Conservation (phyloP, 1,140 invertebrate genomes). For the Euschistus heros region DNA sequence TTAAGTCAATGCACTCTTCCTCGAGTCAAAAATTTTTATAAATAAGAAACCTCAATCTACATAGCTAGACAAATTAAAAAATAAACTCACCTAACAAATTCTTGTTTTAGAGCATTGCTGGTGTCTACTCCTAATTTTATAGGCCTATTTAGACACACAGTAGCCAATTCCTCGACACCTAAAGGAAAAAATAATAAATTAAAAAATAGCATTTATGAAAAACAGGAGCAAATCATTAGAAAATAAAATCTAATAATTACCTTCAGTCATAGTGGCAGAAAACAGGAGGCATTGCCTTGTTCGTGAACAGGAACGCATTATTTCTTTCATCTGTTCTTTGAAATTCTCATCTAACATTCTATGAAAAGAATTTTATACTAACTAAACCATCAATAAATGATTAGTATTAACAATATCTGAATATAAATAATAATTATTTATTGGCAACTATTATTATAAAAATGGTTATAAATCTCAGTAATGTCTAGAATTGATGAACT, state of each 20-base stretch:
- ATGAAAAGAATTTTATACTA: constrained; percentile 29
- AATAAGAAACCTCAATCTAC: no score
- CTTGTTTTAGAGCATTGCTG: constrained; percentile 79
- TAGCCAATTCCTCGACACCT: constrained; percentile 83
- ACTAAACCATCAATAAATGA: not conserved
- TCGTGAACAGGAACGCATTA: constrained; percentile 77
- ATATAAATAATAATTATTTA: no score
- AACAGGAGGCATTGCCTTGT: constrained; percentile 97
- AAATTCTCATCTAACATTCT: constrained; percentile 98
- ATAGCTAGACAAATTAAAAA: constrained; percentile 2
- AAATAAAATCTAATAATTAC: not conserved
- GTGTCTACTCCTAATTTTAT: constrained; percentile 92
- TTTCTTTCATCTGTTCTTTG: constrained; percentile 96
- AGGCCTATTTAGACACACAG: constrained; percentile 82
- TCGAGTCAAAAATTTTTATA: no score
- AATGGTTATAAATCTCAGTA: no score
- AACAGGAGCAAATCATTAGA: no score
- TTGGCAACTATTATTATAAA: no score
- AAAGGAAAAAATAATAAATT: no score
- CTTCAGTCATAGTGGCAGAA: constrained; percentile 93
- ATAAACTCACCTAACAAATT: constrained; percentile 69
- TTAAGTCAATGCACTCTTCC: no score
- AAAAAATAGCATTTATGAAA: no score
- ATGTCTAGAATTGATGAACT: no score
- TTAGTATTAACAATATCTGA: not conserved